These are phyloP conservation scores for Pollenia angustigena DNA, from an alignment of 2,888 invertebrate genomes.

Conservation along the genomic window DNA sequence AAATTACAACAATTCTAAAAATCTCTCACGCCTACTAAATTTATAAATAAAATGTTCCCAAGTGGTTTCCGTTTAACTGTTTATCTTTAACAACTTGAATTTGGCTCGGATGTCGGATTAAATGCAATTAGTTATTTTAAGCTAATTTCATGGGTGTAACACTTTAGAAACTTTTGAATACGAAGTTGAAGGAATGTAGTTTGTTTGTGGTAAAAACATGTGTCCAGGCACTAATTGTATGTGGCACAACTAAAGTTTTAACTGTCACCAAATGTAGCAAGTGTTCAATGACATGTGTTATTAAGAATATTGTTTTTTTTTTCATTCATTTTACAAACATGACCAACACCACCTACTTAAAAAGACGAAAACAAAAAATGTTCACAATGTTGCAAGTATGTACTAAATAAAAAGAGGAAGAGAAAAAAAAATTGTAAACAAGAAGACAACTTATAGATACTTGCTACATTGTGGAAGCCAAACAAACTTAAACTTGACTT, in stretches of 20 bases:
- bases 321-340: conserved; percentile 22
- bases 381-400: conserved; percentile 58
- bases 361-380: conserved; percentile 51
- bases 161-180: background rate
- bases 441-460: conserved; percentile 5
- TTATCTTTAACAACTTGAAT: conserved; percentile 47
- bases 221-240: conserved; percentile 59
- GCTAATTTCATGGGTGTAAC: conserved; percentile 65
- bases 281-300: conserved; percentile 70
- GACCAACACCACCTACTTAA: conserved; percentile 59
- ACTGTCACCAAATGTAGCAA: conserved; percentile 70
- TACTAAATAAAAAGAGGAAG: background rate
- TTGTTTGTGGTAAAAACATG: conserved; percentile 26
- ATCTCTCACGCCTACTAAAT: conserved; percentile 60
- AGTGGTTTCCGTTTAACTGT: conserved; percentile 28
- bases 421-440: conserved; percentile 13
- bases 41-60: conserved; percentile 14
- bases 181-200: background rate
- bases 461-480: conserved; percentile 62
- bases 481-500: conserved; percentile 72
- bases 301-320: conserved; percentile 20
- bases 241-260: conserved; percentile 63
- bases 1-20: conserved; percentile 16
- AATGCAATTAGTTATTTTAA: conserved; percentile 65
- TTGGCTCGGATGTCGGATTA: conserved; percentile 58